Conservation (phyloP, 2,888 invertebrate species). For the Caenorhabditis becei region DNA sequence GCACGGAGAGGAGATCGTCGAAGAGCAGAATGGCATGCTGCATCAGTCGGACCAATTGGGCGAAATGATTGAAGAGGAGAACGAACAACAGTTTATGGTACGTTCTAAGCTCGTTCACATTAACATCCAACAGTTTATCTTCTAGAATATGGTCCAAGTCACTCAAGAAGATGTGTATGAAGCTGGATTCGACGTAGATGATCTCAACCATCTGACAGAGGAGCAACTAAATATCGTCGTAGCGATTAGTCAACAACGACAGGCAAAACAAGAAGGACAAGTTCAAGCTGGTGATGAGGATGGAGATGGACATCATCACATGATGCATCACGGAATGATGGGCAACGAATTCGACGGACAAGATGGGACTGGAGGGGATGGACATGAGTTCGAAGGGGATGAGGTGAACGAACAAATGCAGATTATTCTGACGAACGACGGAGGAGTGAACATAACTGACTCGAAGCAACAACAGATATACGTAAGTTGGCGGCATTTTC, state of each 20-base stretch:
- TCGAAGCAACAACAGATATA: conserved; percentile 62
- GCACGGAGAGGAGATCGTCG: conserved; percentile 40
- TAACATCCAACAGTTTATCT: neutral
- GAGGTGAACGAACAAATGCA: conserved; percentile 41
- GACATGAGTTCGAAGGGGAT: conserved; percentile 7
- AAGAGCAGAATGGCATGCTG: conserved; percentile 3
- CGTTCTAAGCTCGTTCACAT: too few relatives aligned
- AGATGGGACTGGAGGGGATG: conserved; percentile 6
- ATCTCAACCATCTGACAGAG: conserved; percentile 61
- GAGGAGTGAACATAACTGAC: conserved; percentile 67
- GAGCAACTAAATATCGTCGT: conserved; percentile 66
- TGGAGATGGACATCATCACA: conserved; percentile 22
- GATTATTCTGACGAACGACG: conserved; percentile 67
- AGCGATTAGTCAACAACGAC: conserved; percentile 56
- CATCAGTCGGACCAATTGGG: conserved; percentile 17
- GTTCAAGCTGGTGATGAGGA: neutral
- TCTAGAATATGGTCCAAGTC: conserved; percentile 58
- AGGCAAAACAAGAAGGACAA: conserved; percentile 34
- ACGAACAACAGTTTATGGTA: conserved; percentile 43
- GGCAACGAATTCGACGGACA: conserved; percentile 22
- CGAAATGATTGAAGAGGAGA: conserved; percentile 29
- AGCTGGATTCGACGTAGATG: conserved; percentile 68
- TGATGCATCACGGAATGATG: conserved; percentile 39
- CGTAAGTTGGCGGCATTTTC: conserved; percentile 37
- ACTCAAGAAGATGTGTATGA: conserved; percentile 68